Evolutionary conservation across 2,113 vertebrate genomes (phyloP), one percentile per base, ranked within the genome.

Genomic region (Passer domesticus): DNA sequence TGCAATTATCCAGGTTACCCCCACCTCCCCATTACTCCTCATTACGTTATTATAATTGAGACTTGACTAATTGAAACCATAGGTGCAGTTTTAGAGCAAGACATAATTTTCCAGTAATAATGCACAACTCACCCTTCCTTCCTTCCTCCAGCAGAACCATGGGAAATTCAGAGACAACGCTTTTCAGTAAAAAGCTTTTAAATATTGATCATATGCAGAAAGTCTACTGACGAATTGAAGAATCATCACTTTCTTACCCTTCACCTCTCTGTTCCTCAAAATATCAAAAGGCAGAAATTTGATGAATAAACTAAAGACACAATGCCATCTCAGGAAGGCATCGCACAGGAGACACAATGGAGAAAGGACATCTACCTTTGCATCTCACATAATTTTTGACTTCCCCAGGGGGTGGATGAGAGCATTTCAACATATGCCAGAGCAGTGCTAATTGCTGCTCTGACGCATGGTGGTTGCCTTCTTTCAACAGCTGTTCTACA

Each of bases 1-100:
- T 83, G 49, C 80, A 95, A 89, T 95, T 95, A 89, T 12, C 68
- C 64, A 90, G 88, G 76, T 95, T 92, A 92, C 72, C 59, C 35
- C 24, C 68, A 93, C 52, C 83, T 95, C 63, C 85, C 92, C 87
- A 67, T 91, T 94, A 91, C 21, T 95, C 56, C 95, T 85, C 92
- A 83, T 86, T 86, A 93, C 9, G 0, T 67, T 95, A 85, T 55
- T 85, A 74, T 89, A 96, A 94, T 90, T 81, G 86, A 64, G 55
- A 86, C 64, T 5, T 83, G 55, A 52, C 85, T 96, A 96, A 94
- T 55, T 91, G 84, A 94, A 96, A 95, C 94, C 90, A 94, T 80
- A 90, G 94, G 55, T 50, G 87, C 63, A 83, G 67, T 70, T 94
- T 90, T 30, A 81, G 59, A 92, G 39, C 50, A 90, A 86, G 79